Conservation (phyloP, 2,797 vertebrate genomes). For the Heterohyrax brucei region DNA sequence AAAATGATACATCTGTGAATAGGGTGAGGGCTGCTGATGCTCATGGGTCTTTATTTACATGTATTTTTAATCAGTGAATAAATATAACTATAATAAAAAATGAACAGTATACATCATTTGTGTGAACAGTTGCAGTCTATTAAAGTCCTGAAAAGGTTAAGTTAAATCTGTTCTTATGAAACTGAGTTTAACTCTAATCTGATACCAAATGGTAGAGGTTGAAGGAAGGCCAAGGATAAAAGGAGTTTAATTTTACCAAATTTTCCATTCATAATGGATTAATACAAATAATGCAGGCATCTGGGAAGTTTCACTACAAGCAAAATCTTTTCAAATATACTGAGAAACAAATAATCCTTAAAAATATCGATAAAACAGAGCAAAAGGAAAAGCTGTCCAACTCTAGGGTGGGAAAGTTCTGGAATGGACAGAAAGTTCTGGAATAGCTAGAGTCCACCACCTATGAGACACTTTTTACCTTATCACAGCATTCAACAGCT, state of each 20-base stretch:
- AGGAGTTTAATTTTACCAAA: background rate
- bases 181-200: background rate
- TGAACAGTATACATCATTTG: background rate
- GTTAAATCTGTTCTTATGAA: conserved; percentile 20
- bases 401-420: too few relatives aligned
- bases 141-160: conserved; percentile 13
- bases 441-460: fast-evolving
- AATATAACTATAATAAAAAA: background rate
- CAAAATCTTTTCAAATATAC: background rate
- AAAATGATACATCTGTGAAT: background rate
- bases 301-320: conserved; percentile 5
- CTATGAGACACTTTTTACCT: conserved; percentile 89
- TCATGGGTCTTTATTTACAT: background rate
- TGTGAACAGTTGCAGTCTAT: background rate
- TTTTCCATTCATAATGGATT: background rate
- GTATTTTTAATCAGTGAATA: background rate
- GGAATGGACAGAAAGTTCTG: fast-evolving
- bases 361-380: background rate
- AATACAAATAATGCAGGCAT: background rate
- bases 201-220: background rate
- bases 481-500: conserved; percentile 96
- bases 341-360: conserved; percentile 55
- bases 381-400: background rate
- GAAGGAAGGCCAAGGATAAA: background rate
- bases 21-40: background rate